Base-by-base conservation (phyloP, 2,888 invertebrate genomes). In the Pristionchus maxplancki region DNA sequence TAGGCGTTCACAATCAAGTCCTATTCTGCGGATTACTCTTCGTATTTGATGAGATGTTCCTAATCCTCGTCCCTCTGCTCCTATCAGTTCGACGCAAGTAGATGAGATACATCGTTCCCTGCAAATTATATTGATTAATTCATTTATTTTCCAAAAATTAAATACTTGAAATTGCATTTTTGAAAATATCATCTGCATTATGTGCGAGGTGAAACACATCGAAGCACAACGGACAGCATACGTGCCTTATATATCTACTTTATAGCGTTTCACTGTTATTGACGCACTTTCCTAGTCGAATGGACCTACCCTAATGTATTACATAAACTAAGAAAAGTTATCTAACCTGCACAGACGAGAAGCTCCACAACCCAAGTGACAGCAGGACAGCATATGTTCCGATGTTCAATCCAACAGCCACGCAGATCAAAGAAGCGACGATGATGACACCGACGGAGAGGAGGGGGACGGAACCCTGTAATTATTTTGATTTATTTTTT, bases 71-170 rank as follows among this genome's bases (percentile, higher is more conserved):
- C 40, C 24, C 71, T 24, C 71, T 15, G 9, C 71, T 74, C 24
- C 17, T 37, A 40, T 74, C 34, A 1, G 71, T 40, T 74, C 71
- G 71, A 24, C 71, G 34, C 0, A 74, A 40, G 40, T 74, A 74
- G 31, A 74, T 74, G 20, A 74, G 71, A 40, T 40, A 74, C 37
- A 74, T 37, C 24, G 71, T 74, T 8, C 71, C 71, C 71, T 74
- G 71, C 9, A 40, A 74, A 3, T 9, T 28, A 62, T 50, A 2
- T 48, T 48, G 11, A 48, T 8, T 48, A 48, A 48, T 5, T 48
- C 11, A 15, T 48, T 11, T 8, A 15, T 48, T 11, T 48, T 5
- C 48, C 8, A 11, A 8, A 5, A 17, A 17, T 1, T 17, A 48
- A 48, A 48, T 6, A 48, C 13, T 48, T 9, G 48, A 48, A n/a